Percentiles rank a stretch among this genome's conserved stretches.
Conservation (phyloP, 2,888 invertebrate genomes). For the Leucophenga maculata region DNA sequence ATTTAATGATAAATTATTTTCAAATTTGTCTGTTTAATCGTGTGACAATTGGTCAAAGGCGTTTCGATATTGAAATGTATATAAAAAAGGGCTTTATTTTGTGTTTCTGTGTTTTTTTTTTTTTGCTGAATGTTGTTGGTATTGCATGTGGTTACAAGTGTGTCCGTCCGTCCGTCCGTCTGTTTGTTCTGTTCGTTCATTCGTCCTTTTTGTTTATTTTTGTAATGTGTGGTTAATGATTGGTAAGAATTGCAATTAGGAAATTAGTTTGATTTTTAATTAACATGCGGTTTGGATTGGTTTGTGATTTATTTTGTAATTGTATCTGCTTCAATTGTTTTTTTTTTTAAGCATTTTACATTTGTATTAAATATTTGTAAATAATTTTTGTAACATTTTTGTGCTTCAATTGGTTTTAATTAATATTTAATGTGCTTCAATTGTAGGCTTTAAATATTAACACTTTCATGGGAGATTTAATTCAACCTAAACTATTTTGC, state of each 20-base stretch:
- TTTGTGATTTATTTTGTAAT: too few relatives aligned
- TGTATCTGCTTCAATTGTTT: too few relatives aligned
- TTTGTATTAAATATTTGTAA: background rate
- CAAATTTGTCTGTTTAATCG: constrained; percentile 65
- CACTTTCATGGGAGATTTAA: background rate
- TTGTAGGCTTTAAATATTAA: background rate
- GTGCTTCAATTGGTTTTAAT: background rate
- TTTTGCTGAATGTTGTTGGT: background rate
- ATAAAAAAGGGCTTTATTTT: constrained; percentile 45
- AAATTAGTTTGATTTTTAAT: constrained; percentile 66
- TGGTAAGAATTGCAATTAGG: constrained; percentile 62
- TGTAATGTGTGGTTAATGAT: constrained; percentile 58
- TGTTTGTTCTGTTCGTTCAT: background rate
- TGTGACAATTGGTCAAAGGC: constrained; percentile 57
- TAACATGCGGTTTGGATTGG: constrained; percentile 58
- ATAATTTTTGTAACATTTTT: background rate
- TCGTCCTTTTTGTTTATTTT: constrained; percentile 24
- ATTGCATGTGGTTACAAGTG: background rate
- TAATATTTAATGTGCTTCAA: background rate
- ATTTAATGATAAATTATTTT: constrained; percentile 66
- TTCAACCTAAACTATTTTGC: too few relatives aligned
- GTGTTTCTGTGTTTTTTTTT: background rate
- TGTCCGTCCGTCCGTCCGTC: background rate
- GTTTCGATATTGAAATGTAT: constrained; percentile 44
- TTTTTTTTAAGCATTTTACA: too few relatives aligned